These are phyloP conservation scores for Parelbella ahira DNA, from an alignment of 2,888 invertebrate genomes.

Conservation along the genomic window DNA sequence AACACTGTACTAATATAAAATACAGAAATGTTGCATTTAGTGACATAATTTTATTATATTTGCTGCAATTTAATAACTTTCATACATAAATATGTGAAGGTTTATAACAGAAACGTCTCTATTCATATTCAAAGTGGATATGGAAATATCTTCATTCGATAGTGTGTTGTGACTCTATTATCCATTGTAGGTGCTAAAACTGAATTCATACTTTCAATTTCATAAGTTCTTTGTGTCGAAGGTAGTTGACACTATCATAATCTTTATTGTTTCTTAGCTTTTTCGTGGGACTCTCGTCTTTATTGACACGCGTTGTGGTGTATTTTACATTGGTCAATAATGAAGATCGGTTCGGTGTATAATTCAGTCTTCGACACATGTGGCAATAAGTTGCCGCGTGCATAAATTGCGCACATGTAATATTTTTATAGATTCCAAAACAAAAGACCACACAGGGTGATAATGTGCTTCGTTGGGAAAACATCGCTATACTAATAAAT, in stretches of 20 bases:
- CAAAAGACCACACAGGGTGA: slow-evolving; percentile 16
- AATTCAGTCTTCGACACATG: slow-evolving; percentile 29
- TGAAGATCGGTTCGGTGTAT: background rate
- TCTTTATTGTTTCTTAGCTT: slow-evolving; percentile 33
- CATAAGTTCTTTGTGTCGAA: slow-evolving; percentile 58
- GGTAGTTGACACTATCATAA: slow-evolving; percentile 47
- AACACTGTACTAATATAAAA: no score
- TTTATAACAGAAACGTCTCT: slow-evolving; percentile 6
- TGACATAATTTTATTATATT: no score
- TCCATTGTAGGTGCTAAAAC: slow-evolving; percentile 47
- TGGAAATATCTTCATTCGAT: slow-evolving; percentile 22
- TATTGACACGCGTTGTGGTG: background rate
- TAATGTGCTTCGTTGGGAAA: slow-evolving; percentile 3
- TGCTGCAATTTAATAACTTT: no score
- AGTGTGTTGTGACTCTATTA: slow-evolving; percentile 22
- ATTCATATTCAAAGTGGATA: slow-evolving; percentile 23
- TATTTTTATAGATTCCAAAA: slow-evolving; percentile 21
- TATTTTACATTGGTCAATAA: background rate
- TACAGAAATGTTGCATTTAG: no score
- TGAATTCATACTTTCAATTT: slow-evolving; percentile 54
- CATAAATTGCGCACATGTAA: slow-evolving; percentile 27
- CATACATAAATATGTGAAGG: background rate
- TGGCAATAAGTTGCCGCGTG: slow-evolving; percentile 32
- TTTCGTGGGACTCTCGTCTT: slow-evolving; percentile 5
- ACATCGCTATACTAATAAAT: no score